phyloP scores from a whole-genome alignment of 2,888 invertebrate genomes.

The Polia nebulosa region DNA sequence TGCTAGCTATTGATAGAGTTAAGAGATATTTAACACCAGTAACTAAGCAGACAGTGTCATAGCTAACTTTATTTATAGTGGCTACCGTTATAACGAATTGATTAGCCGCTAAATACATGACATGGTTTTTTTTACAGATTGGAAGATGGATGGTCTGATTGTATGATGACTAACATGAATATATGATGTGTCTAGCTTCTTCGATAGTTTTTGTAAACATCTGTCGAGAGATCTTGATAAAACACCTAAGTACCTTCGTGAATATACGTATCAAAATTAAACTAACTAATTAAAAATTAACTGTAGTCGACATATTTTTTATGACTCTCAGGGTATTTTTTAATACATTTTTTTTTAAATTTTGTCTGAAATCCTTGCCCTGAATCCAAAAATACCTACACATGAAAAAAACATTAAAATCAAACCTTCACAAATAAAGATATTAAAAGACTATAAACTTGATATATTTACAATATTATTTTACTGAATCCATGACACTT shows the following conservation, averaged over 20 bases:
- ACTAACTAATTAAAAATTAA: background rate
- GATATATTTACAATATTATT: background rate
- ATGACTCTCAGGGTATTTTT: background rate
- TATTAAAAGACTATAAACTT: conserved; percentile 9
- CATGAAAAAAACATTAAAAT: background rate
- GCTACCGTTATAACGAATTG: conserved; percentile 49
- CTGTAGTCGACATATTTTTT: too few species aligned
- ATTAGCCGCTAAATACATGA: conserved; percentile 21
- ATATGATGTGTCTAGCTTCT: too few species aligned
- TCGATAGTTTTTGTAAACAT: conserved; percentile 23
- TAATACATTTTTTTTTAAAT: background rate
- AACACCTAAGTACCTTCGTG: too few species aligned
- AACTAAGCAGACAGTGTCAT: conserved; percentile 4
- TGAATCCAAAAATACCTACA: conserved; percentile 20
- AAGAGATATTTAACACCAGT: conserved; percentile 22
- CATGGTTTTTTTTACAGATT: conserved; percentile 12
- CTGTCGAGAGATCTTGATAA: background rate
- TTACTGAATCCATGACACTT: background rate
- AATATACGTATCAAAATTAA: too few species aligned
- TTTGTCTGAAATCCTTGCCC: conserved; percentile 39
- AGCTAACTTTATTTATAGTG: background rate
- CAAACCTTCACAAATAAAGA: conserved; percentile 18
- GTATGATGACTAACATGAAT: background rate
- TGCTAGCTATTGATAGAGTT: too few species aligned
- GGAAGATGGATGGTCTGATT: conserved; percentile 21